Conservation (phyloP, 2,888 invertebrate species). For the Phytoseiulus persimilis region DNA sequence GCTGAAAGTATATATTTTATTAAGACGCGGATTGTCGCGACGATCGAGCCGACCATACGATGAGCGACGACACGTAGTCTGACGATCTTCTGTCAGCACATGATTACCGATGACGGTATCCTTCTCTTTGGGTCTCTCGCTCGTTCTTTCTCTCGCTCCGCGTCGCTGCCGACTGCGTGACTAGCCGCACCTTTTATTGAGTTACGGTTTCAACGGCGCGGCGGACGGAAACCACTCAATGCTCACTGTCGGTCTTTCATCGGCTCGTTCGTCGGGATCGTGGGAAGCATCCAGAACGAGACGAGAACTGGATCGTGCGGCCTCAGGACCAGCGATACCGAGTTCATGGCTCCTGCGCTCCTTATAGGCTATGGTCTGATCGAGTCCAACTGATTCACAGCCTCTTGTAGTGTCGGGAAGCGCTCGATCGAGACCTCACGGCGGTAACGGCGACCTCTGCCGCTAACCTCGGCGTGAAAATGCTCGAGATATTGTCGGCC, state of each 20-base stretch:
- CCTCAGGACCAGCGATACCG: background rate
- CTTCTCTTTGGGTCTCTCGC: background rate
- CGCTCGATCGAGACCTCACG: too few species aligned
- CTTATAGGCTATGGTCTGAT: too few species aligned
- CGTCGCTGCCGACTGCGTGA: background rate
- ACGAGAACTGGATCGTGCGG: background rate
- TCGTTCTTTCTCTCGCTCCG: background rate
- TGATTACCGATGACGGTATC: conserved; percentile 14
- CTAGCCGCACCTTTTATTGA: background rate
- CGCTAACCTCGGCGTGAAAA: too few species aligned
- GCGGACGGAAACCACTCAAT: background rate
- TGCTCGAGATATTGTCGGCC: too few species aligned
- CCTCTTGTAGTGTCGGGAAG: too few species aligned
- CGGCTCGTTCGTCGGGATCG: background rate
- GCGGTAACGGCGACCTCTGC: too few species aligned
- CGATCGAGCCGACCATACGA: background rate
- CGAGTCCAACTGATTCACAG: too few species aligned
- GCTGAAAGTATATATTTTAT: background rate
- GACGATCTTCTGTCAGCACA: conserved; percentile 31
- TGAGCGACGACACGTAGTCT: background rate
- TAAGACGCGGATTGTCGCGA: background rate
- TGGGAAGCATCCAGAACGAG: background rate
- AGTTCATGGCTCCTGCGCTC: background rate
- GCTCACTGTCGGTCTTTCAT: background rate
- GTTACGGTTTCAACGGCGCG: background rate